Evolutionary conservation across 2,888 invertebrate genomes (phyloP).

Genomic region (Dicranocentrus wangi): DNA sequence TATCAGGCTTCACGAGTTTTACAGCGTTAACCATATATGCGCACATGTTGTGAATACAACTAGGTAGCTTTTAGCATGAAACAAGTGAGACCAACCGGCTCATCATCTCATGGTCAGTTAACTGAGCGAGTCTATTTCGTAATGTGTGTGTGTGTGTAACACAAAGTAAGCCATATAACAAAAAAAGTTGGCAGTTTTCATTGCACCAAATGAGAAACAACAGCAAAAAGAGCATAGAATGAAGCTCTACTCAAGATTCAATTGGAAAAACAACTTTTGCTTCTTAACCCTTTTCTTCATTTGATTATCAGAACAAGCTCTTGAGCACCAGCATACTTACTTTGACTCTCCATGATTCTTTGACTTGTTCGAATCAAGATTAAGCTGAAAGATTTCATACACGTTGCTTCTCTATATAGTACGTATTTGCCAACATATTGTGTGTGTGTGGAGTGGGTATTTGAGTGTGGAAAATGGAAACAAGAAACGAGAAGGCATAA

Average conservation of each 20-base stretch:
- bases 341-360: background rate
- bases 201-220: background rate
- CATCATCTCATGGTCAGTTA: slow-evolving; percentile 9
- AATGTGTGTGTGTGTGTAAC: background rate
- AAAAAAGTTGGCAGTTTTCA: too few species aligned
- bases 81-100: background rate
- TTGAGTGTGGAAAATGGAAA: too few species aligned
- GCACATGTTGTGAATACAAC: too few species aligned
- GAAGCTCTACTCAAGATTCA: too few species aligned
- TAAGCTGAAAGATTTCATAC: slow-evolving; percentile 8
- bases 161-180: slow-evolving; percentile 12
- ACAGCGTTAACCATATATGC: too few species aligned
- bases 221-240: background rate
- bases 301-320: background rate
- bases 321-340: background rate
- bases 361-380: slow-evolving; percentile 6
- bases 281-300: background rate
- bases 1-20: too few species aligned
- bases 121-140: background rate
- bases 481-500: too few species aligned
- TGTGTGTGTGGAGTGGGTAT: too few species aligned
- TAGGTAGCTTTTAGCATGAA: too few species aligned
- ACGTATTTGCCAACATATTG: background rate
- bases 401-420: background rate
- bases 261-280: slow-evolving; percentile 7